Evolutionary conservation across 2,797 vertebrate species (phyloP), one percentile per base, ranked within the genome.

Genomic region (Centroberyx gerrardi): DNA sequence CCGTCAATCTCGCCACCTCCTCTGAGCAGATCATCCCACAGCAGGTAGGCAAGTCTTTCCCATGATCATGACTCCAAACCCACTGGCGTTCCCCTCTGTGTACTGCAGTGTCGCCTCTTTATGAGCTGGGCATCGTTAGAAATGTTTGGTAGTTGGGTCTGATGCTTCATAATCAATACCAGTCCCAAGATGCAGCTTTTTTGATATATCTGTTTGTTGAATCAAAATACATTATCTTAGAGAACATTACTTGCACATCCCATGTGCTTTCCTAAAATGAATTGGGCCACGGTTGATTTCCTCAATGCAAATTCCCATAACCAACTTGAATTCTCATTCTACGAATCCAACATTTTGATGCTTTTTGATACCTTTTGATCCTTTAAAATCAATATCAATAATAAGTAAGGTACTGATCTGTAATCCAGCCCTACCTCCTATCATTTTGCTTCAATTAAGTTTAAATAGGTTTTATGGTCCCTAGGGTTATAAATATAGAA

Each of bases 1-100:
- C 97, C 85, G 93, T 99, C 62, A 96, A 97, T 81, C 96, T 98
- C 15, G 94, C 93, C 44, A 64, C 89, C 82, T 95, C 95, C 44
- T 77, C 89, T 28, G 94, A 97, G 87, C 92, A 89, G 82, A 97
- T 99, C 80, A 87, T 96, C 85, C 96, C 97, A 1, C 92, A 93
- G 86, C 96, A 96, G 96, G 98, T 98, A 92, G 92, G 94, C 62
- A 27, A 28, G 51, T 62, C 63, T 9, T 10, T 60, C 52, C 42
- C 49, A 29, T 66, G 8, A 2, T 31, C 58, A 3, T 10, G 15
- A 27, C 48, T 58, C 33, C 49, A 56, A 62, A 55, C 67, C 33
- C 56, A 8, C 29, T 3, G 12, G 5, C 8, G 29, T 40, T 53
- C 2, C 61, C 46, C 33, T 5, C 5, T 33, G 40, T 68, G n/a